phyloP scores from a whole-genome alignment of 2,888 invertebrate genomes.

The Drosophila melanosoma region DNA sequence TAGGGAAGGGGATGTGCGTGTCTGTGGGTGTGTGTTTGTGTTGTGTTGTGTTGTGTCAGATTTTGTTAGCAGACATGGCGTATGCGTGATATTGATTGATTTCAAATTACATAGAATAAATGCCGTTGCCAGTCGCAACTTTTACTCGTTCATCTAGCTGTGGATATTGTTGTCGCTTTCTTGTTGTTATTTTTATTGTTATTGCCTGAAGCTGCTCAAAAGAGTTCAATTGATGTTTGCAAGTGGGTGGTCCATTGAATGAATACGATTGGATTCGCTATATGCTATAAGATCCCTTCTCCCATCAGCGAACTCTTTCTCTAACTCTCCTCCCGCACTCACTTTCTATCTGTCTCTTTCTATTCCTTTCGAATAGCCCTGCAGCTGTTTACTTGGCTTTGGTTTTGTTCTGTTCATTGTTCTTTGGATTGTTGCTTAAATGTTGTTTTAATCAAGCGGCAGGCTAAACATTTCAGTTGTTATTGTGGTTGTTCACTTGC shows the following conservation, averaged over 20 bases:
- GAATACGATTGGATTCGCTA: slow-evolving; percentile 36
- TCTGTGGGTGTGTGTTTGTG: slow-evolving; percentile 37
- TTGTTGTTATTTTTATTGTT: slow-evolving; percentile 49
- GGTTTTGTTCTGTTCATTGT: slow-evolving; percentile 53
- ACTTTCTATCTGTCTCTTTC: slow-evolving; percentile 1
- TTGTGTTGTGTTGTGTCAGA: slow-evolving; percentile 21
- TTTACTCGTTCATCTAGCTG: slow-evolving; percentile 11
- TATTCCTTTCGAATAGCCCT: slow-evolving; percentile 37
- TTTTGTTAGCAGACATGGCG: slow-evolving; percentile 45
- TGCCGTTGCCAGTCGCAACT: slow-evolving; percentile 52
- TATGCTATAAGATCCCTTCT: neutral
- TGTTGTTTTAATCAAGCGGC: slow-evolving; percentile 67
- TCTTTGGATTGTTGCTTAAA: slow-evolving; percentile 66
- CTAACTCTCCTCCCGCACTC: neutral
- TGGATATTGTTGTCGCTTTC: slow-evolving; percentile 6
- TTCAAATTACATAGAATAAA: slow-evolving; percentile 73
- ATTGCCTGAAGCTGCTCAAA: slow-evolving; percentile 55
- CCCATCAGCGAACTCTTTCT: slow-evolving; percentile 7
- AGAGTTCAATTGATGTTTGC: slow-evolving; percentile 69
- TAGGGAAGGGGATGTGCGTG: neutral
- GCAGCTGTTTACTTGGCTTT: slow-evolving; percentile 58
- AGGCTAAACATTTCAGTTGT: slow-evolving; percentile 55
- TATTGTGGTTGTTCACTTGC: slow-evolving; percentile 43
- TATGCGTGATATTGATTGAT: slow-evolving; percentile 78
- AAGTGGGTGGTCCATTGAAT: slow-evolving; percentile 44